Percentiles rank a stretch among this genome's conserved stretches.
Evolutionary conservation across 2,888 invertebrate genomes (phyloP).

Genomic region (Ypsolopha sequella): DNA sequence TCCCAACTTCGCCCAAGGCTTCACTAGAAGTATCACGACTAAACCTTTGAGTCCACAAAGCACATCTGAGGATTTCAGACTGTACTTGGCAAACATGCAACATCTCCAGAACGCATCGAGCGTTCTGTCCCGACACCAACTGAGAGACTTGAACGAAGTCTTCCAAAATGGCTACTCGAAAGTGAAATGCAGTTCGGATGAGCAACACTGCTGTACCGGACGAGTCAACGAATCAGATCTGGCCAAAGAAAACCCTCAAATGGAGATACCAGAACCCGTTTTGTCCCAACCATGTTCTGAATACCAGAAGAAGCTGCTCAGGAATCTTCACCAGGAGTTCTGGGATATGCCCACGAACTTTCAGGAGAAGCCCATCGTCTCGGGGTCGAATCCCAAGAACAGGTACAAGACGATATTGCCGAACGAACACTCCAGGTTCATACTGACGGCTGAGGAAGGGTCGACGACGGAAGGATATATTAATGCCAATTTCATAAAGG

Average conservation of each 20-base stretch:
- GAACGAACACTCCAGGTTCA: constrained; percentile 88
- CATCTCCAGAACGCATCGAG: constrained; percentile 79
- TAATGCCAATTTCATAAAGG: constrained; percentile 95
- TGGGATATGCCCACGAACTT: constrained; percentile 95
- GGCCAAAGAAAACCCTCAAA: constrained; percentile 44
- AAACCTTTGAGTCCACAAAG: constrained; percentile 76
- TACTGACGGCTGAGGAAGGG: constrained; percentile 67
- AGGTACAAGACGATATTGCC: constrained; percentile 91
- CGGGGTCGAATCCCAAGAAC: constrained; percentile 91
- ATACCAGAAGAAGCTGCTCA: constrained; percentile 72
- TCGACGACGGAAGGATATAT: constrained; percentile 81
- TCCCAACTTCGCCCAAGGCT: constrained; percentile 36
- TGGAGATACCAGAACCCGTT: constrained; percentile 42
- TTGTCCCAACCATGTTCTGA: constrained; percentile 65
- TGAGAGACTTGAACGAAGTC: constrained; percentile 69
- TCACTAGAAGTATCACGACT: constrained; percentile 71
- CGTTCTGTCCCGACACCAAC: constrained; percentile 70
- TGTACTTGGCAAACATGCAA: constrained; percentile 80
- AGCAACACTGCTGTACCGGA: constrained; percentile 44
- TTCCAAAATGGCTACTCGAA: constrained; percentile 69
- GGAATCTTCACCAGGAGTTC: constrained; percentile 87
- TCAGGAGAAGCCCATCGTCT: constrained; percentile 90
- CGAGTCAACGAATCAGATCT: constrained; percentile 31
- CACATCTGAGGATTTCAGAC: constrained; percentile 77
- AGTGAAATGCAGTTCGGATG: constrained; percentile 44